Conservation (phyloP, 2,797 vertebrate species). For the Pipistrellus kuhlii region DNA sequence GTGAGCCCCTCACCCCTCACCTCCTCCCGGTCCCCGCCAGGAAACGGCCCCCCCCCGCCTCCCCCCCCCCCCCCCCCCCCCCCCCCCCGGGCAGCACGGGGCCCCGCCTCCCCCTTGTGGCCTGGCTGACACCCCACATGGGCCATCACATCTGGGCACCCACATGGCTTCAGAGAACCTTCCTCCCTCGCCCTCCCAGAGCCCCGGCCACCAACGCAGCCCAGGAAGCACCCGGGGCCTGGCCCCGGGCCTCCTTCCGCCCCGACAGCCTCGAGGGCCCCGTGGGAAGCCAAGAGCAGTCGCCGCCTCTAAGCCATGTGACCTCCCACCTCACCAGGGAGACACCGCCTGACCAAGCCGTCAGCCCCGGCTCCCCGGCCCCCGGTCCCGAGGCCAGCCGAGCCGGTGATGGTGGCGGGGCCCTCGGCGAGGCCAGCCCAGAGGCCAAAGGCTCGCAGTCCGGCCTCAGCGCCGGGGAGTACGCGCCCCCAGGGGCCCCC, state of each 20-base stretch:
- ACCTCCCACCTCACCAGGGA: not conserved
- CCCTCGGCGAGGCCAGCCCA: not conserved
- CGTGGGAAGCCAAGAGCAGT: not conserved
- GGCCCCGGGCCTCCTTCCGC: not conserved
- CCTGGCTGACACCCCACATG: not conserved
- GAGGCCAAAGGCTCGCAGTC: not conserved
- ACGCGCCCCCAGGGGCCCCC: conserved; percentile 28
- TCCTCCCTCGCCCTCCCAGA: conserved; percentile 34
- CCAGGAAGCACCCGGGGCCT: not conserved
- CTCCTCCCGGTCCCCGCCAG: not conserved
- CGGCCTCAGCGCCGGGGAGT: not conserved
- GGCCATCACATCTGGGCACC: not conserved
- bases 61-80: not conserved
- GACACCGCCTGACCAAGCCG: not conserved
- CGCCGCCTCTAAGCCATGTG: not conserved
- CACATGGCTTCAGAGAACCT: not conserved
- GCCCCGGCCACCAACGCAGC: not conserved
- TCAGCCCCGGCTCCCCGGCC: not conserved
- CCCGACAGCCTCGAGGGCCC: not conserved
- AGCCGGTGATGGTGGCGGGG: not conserved
- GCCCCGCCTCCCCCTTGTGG: not conserved
- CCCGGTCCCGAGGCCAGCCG: not conserved
- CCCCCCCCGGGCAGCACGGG: too few relatives aligned
- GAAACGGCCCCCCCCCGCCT: not conserved
- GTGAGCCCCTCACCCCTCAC: not conserved